phyloP scores from a whole-genome alignment of 2,888 invertebrate genomes.

The Leptopilina myrica region DNA sequence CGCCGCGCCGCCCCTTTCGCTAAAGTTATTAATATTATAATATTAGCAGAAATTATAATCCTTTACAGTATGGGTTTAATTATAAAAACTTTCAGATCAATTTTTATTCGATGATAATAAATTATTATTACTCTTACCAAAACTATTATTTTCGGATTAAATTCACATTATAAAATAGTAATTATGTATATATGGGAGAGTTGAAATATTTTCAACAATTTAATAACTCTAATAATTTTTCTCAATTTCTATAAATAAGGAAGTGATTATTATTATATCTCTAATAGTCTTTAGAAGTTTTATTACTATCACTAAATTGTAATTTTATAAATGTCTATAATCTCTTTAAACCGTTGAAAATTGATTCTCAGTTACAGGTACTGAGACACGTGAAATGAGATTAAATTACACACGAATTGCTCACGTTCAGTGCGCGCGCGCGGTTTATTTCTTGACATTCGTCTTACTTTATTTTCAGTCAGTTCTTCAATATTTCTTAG shows the following conservation, averaged over 20 bases:
- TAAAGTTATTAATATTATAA: neutral
- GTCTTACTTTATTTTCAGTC: no score
- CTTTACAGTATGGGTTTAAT: no score
- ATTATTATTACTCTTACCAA: no score
- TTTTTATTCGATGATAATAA: no score
- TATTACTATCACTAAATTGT: neutral
- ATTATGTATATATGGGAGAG: no score
- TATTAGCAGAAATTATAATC: neutral
- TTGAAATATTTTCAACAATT: no score
- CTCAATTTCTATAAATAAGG: slow-evolving; percentile 14
- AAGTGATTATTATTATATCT: slow-evolving; percentile 8
- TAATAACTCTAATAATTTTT: neutral
- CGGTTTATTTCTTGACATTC: neutral
- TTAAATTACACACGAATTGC: slow-evolving; percentile 14
- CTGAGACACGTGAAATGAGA: slow-evolving; percentile 1
- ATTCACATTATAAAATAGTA: no score
- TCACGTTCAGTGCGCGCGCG: slow-evolving; percentile 6
- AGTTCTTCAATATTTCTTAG: neutral
- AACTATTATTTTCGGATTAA: no score
- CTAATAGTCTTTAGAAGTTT: neutral
- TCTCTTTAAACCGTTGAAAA: slow-evolving; percentile 18
- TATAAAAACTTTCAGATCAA: no score
- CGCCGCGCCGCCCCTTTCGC: neutral
- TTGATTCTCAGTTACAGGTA: slow-evolving; percentile 19
- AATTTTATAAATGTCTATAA: slow-evolving; percentile 27